These are phyloP conservation scores for Dascyllus trimaculatus DNA, from an alignment of 2,113 vertebrate species.

Conservation along the genomic window DNA sequence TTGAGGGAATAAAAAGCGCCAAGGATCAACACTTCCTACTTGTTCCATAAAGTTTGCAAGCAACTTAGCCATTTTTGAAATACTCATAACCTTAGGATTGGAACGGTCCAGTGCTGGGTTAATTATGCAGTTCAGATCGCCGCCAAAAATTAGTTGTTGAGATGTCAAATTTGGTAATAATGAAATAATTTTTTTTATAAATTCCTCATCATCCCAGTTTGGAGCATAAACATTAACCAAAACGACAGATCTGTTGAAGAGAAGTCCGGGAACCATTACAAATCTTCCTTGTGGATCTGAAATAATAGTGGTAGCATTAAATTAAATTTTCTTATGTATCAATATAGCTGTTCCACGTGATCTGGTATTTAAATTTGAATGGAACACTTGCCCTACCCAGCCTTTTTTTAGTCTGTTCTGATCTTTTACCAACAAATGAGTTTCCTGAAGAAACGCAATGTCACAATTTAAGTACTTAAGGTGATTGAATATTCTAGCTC, in stretches of 20 bases:
- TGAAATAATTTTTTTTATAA: not conserved
- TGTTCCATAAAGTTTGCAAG: too few relatives aligned
- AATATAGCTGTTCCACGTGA: not conserved
- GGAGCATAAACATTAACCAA: not conserved
- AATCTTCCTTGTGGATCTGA: too few relatives aligned
- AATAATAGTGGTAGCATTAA: not conserved
- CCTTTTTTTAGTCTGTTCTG: slow-evolving; percentile 10
- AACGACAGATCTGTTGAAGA: not conserved
- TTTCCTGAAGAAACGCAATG: slow-evolving; percentile 11
- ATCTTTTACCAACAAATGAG: slow-evolving; percentile 1
- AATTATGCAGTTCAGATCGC: too few relatives aligned
- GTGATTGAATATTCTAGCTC: too few relatives aligned
- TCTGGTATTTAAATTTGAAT: not conserved
- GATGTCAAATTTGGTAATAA: slow-evolving; percentile 13
- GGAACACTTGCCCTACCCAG: slow-evolving; percentile 6
- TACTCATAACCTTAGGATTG: too few relatives aligned
- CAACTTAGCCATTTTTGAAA: too few relatives aligned
- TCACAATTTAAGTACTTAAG: too few relatives aligned
- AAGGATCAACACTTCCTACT: too few relatives aligned
- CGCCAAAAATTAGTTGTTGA: too few relatives aligned
- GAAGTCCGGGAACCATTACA: not conserved
- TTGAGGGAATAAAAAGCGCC: too few relatives aligned
- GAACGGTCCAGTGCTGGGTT: too few relatives aligned
- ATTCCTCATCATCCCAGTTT: slow-evolving; percentile 20
- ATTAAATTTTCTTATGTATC: slow-evolving; percentile 3